A percentile compares a stretch with the other conserved stretches of the same genome.
phyloP scores from a whole-genome alignment of 1,140 invertebrate species.

The Metopolophium dirhodum region DNA sequence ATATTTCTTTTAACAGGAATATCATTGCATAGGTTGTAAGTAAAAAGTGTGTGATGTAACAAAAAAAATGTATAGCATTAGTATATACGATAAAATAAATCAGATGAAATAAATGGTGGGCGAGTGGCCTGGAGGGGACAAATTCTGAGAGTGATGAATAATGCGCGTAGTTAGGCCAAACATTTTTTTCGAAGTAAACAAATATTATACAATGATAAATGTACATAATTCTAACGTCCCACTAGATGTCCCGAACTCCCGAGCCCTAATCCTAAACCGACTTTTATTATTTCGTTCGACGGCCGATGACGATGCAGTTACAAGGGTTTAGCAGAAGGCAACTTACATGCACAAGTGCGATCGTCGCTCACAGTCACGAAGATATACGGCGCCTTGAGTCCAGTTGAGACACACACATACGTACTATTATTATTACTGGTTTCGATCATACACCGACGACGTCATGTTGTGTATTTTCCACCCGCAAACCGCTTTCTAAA shows the following conservation, averaged over 20 bases:
- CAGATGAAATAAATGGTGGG: neutral
- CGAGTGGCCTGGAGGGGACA: neutral
- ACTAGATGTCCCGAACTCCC: neutral
- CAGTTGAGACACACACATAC: neutral
- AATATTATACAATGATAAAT: neutral
- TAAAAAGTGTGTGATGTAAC: neutral
- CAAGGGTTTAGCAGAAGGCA: neutral
- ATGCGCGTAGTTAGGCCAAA: neutral
- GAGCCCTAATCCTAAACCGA: neutral
- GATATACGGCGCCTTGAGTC: neutral
- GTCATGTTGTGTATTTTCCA: neutral
- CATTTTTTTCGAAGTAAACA: neutral
- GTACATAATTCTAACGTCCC: neutral
- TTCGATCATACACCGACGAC: neutral
- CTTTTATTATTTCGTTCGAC: neutral
- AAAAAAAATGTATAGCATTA: neutral
- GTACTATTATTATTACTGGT: no score
- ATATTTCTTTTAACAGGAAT: neutral
- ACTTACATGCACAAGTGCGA: neutral
- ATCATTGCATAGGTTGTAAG: neutral
- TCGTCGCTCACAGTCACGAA: neutral
- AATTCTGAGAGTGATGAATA: neutral
- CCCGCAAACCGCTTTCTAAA: conserved; percentile 3
- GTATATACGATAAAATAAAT: neutral
- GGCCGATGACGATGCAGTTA: neutral